Base-by-base conservation (phyloP, 64 coral and sea anemone species). In the Montipora cactus region DNA sequence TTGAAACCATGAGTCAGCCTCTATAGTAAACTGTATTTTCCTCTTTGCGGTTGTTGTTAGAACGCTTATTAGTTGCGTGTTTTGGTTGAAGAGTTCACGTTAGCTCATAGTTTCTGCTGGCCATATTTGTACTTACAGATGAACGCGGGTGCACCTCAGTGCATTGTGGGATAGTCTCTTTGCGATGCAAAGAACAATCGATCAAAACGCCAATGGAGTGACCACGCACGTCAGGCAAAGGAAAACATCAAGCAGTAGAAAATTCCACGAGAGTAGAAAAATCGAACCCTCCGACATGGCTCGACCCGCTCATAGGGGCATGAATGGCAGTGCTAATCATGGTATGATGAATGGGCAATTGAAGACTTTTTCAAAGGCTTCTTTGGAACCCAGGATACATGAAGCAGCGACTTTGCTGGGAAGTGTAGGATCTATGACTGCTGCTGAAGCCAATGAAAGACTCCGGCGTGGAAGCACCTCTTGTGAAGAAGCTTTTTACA, bases 371-470 rank as follows among this genome's bases (percentile, higher is more conserved):
- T 93, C 92, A 3, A 74, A 11, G 15, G 80, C 47, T 50, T 93
- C 85, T 46, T 79, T 93, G 6, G 85, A 98, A 79, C 96, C 93
- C 7, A 67, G 45, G 8, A 97, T 98, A 4, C 73, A 91, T 8
- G 90, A 57, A 83, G 96, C 96, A 2, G 96, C 96, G 6, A 88
- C 96, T 18, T 83, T 98, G 5, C 83, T 98, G 8, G 96, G 96
- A 28, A 98, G 96, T 88, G 84, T 98, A 10, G 96, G 84, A 3
- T 98, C 96, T 18, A 93, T 98, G 18, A 83, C 76, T 53, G 96
- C 96, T 67, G 89, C 96, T 55, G 93, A 98, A 69, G 89, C 90
- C 18, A 94, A 88, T 52, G 93, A 95, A 25, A 92, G 81, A 89
- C 67, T 87, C 14, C 81, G 82, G 47, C 45, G 76, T 21, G 92